Base-by-base conservation (phyloP, 1,140 invertebrate genomes). In the Elysia chlorotica region DNA sequence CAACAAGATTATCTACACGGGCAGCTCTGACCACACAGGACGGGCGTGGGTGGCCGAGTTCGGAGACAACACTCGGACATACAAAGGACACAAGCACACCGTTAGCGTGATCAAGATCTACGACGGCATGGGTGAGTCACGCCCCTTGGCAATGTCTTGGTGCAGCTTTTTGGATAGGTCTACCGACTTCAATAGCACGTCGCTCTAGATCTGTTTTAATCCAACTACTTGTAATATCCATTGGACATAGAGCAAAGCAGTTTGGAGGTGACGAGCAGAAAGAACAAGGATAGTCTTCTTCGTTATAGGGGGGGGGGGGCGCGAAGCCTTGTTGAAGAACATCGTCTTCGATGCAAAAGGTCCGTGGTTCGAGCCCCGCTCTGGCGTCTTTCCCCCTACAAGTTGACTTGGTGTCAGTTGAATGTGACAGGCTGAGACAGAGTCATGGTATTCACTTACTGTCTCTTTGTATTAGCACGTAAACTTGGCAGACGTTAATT, bases 31-130 rank as follows among this genome's bases (percentile, higher is more conserved):
- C 76, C 85, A 87, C 70, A 90, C 89, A 1, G 89, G 85, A 30
- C 78, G 88, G 69, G 89, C 89, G 30, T 91, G 90, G 90, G 89
- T 91, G 1, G 86, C 88, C 30, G 90, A 91, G 57, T 90, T 89
- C 79, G 90, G 89, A 2, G 89, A 91, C 78, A 90, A 88, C 68
- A 90, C 89, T 0, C 79, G 89, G 70, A 77, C 88, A 0, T 90
- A 88, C 80, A 86, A 86, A 78, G 89, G 88, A 2, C 89, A 89
- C 75, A 83, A 86, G 65, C 87, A 88, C 73, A 89, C 89, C 14
- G 87, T 91, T 36, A 87, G 86, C 30, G 85, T 85, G 33, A 81
- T 91, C 38, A 87, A 86, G 54, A 85, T 89, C 76, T 75, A 86
- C 59, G 85, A 90, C 31, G 89, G 90, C 56, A 80, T 90, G 70